phyloP scores from a whole-genome alignment of 53 echinoderm and acorn worm species.

The Stichopus horrens region DNA sequence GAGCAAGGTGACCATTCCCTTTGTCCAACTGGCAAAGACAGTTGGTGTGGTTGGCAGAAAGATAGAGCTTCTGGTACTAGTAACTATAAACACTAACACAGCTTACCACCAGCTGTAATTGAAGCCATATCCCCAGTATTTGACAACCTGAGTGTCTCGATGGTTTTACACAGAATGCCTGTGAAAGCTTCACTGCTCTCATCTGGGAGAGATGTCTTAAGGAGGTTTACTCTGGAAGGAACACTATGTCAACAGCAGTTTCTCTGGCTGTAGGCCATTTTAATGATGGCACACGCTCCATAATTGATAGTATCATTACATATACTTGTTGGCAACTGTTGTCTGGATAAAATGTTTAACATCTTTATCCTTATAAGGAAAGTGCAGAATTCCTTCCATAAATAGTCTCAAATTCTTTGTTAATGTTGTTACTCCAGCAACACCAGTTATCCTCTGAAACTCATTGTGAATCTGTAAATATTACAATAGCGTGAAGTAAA shows the following conservation, averaged over 20 bases:
- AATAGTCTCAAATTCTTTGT: conserved; percentile 19
- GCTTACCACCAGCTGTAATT: conserved; percentile 22
- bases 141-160: conserved; percentile 13
- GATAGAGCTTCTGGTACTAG: conserved; percentile 6
- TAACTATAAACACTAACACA: conserved; percentile 27
- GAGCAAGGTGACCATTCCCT: neutral
- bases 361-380: conserved; percentile 3
- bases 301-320: too few species aligned
- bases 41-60: conserved; percentile 46
- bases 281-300: conserved; percentile 40
- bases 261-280: conserved; percentile 46
- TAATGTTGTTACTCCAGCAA: neutral
- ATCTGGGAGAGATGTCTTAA: conserved; percentile 36
- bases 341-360: neutral
- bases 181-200: conserved; percentile 14
- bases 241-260: neutral
- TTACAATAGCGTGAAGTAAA: neutral
- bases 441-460: conserved; percentile 19
- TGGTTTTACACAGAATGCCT: conserved; percentile 41
- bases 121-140: neutral
- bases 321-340: conserved; percentile 6
- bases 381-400: neutral
- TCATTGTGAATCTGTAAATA: conserved; percentile 8
- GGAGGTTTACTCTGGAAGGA: conserved; percentile 6
- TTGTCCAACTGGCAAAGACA: conserved; percentile 27